phyloP scores from a whole-genome alignment of 2,797 vertebrate species.

The Melanotaenia nigrans region DNA sequence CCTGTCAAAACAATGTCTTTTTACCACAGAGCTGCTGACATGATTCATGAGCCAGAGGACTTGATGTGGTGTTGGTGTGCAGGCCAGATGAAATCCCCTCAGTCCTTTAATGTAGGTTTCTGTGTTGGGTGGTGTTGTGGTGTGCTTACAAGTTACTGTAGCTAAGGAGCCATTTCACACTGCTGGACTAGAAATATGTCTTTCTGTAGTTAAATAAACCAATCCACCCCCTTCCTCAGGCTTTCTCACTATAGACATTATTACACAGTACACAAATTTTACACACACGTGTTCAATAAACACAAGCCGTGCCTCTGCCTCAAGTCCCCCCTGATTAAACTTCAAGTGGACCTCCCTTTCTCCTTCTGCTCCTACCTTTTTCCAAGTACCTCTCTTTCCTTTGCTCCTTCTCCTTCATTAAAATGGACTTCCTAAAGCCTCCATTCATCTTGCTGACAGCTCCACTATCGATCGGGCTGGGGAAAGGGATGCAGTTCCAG shows the following conservation, averaged over 20 bases:
- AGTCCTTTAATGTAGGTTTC: slow-evolving; percentile 73
- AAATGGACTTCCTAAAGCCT: slow-evolving; percentile 86
- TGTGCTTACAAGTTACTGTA: slow-evolving; percentile 66
- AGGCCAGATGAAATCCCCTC: slow-evolving; percentile 74
- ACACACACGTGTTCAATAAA: slow-evolving; percentile 54
- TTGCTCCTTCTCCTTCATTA: slow-evolving; percentile 78
- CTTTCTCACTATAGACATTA: slow-evolving; percentile 51
- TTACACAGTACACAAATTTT: slow-evolving; percentile 56
- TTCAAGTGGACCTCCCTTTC: slow-evolving; percentile 39
- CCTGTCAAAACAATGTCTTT: slow-evolving; percentile 72
- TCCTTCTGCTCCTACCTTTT: slow-evolving; percentile 33
- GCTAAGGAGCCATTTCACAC: slow-evolving; percentile 74
- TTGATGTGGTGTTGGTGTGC: slow-evolving; percentile 68
- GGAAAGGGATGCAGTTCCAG: slow-evolving; percentile 77
- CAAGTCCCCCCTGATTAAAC: slow-evolving; percentile 40
- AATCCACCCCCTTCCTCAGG: slow-evolving; percentile 41
- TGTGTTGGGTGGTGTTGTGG: slow-evolving; percentile 46
- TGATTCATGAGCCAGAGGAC: slow-evolving; percentile 70
- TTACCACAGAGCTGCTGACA: slow-evolving; percentile 66
- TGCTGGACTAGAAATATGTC: slow-evolving; percentile 66
- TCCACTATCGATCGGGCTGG: slow-evolving; percentile 76
- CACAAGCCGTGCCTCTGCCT: slow-evolving; percentile 43
- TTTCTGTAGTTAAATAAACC: slow-evolving; percentile 71
- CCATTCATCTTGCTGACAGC: slow-evolving; percentile 86
- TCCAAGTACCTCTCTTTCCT: slow-evolving; percentile 68